Percentiles rank a stretch among this genome's conserved stretches.
phyloP scores from a whole-genome alignment of 2,888 invertebrate genomes.

The Hanleya hanleyi region DNA sequence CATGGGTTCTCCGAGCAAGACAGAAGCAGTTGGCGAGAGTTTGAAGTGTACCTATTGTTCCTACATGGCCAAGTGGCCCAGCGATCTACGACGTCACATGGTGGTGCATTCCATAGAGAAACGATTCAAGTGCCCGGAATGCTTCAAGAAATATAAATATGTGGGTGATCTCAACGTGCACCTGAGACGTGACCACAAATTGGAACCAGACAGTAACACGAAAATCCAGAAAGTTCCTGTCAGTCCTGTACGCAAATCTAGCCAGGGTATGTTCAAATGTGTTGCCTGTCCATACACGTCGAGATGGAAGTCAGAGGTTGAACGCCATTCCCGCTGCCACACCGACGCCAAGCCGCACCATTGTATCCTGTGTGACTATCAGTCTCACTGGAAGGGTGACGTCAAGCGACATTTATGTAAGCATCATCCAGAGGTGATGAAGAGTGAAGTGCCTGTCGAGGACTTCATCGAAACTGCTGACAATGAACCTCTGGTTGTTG shows the following conservation, averaged over 20 bases:
- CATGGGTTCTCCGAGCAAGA: constrained; percentile 6
- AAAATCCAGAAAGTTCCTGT: constrained; percentile 52
- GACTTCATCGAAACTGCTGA: constrained; percentile 41
- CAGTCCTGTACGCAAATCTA: constrained; percentile 50
- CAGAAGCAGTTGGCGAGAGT: constrained; percentile 1
- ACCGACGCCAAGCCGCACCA: constrained; percentile 73
- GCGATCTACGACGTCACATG: constrained; percentile 70
- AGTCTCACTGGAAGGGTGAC: constrained; percentile 76
- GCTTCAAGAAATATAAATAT: constrained; percentile 85
- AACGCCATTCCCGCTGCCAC: constrained; percentile 74
- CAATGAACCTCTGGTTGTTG: neutral
- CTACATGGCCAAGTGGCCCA: constrained; percentile 72
- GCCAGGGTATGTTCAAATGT: constrained; percentile 77
- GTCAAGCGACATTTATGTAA: constrained; percentile 75
- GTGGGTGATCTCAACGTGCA: constrained; percentile 82
- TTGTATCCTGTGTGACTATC: constrained; percentile 74
- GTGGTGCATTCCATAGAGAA: constrained; percentile 70
- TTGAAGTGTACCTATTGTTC: constrained; percentile 70
- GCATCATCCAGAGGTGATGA: constrained; percentile 70
- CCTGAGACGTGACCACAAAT: constrained; percentile 79
- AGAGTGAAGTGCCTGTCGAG: constrained; percentile 48
- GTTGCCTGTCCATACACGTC: constrained; percentile 77
- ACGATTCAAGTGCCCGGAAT: constrained; percentile 75
- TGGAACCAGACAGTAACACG: constrained; percentile 58
- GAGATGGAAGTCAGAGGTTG: constrained; percentile 74